phyloP scores from a whole-genome alignment of 2,888 invertebrate genomes.

The Oxycera nigricornis region DNA sequence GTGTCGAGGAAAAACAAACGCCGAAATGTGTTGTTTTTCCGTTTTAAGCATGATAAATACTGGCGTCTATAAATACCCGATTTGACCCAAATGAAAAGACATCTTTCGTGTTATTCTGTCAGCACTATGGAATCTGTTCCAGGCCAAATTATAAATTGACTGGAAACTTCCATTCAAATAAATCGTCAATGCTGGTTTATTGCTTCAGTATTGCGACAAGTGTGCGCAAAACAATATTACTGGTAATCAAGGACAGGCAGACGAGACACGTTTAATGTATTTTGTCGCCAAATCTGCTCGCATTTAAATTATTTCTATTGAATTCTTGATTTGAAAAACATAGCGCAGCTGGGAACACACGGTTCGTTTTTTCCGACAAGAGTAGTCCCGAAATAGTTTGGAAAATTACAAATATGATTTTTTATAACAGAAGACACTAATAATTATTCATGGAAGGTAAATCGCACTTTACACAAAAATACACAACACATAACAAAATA shows the following conservation, averaged over 20 bases:
- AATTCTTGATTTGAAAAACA: background rate
- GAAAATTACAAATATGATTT: background rate
- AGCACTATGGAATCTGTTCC: background rate
- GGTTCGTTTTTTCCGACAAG: background rate
- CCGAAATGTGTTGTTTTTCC: background rate
- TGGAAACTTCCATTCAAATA: background rate
- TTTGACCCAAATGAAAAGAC: constrained; percentile 6
- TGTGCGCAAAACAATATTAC: background rate
- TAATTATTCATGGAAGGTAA: no score
- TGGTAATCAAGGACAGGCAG: background rate
- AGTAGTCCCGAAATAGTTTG: background rate
- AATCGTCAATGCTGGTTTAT: background rate
- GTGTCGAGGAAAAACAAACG: background rate
- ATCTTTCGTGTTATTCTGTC: background rate
- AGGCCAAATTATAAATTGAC: background rate
- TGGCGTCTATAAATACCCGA: background rate
- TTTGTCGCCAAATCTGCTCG: background rate
- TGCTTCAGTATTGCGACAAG: background rate
- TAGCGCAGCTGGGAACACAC: background rate
- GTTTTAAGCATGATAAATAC: background rate
- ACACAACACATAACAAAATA: no score
- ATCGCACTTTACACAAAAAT: no score
- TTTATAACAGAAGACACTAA: background rate
- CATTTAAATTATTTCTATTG: background rate
- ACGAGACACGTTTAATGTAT: background rate